Conservation (phyloP, 2,888 invertebrate species). For the Andrena hattorfiana region DNA sequence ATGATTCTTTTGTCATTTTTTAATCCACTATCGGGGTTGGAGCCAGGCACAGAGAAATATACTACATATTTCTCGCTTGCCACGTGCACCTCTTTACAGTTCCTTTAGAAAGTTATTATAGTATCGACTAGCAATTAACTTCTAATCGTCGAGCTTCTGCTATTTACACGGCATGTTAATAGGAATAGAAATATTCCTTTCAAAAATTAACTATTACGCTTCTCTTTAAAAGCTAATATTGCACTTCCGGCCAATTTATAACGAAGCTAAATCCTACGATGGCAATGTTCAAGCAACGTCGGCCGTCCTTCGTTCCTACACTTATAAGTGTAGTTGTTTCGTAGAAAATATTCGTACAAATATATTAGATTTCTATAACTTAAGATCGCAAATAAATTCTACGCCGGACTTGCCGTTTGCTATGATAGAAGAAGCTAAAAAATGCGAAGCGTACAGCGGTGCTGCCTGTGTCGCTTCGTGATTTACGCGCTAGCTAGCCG, state of each 20-base stretch:
- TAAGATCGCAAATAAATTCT: background rate
- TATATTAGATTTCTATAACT: slow-evolving; percentile 3
- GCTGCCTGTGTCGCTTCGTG: background rate
- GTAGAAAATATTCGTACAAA: background rate
- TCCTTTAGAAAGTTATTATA: slow-evolving; percentile 10
- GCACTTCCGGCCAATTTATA: slow-evolving; percentile 76
- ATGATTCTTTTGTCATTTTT: too few species aligned
- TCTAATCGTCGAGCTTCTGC: background rate
- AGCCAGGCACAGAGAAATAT: too few species aligned
- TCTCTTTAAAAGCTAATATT: slow-evolving; percentile 70
- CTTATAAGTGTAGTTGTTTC: background rate
- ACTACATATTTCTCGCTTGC: background rate
- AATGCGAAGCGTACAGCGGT: background rate
- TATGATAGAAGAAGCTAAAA: background rate
- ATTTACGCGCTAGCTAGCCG: background rate
- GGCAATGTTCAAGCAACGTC: slow-evolving; percentile 23
- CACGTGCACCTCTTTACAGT: background rate
- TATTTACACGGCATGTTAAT: slow-evolving; percentile 7
- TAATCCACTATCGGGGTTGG: too few species aligned
- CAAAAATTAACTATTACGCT: background rate
- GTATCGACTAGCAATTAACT: slow-evolving; percentile 50
- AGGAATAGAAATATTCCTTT: background rate
- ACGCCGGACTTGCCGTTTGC: background rate
- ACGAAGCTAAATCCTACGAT: slow-evolving; percentile 31
- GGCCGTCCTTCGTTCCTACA: background rate